These are phyloP conservation scores for Pomatostomus ruficeps DNA, from an alignment of 2,113 vertebrate species.

Conservation along the genomic window DNA sequence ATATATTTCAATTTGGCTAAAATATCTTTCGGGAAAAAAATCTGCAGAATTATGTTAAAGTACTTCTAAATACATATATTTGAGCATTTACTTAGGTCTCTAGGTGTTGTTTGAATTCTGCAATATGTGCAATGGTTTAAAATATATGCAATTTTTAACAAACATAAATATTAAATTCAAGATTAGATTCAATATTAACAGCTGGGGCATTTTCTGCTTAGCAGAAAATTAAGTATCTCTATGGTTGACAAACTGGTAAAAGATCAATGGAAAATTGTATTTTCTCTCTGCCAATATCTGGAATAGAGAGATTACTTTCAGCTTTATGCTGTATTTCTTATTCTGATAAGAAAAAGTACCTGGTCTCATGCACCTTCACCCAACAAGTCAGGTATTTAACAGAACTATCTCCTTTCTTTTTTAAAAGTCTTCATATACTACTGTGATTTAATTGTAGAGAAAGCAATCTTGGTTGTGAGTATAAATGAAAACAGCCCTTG, in stretches of 20 bases:
- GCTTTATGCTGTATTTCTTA: background rate
- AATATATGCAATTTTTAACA: background rate
- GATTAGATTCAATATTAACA: background rate
- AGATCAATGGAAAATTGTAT: slow-evolving; percentile 13
- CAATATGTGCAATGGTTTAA: background rate
- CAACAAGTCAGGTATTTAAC: background rate
- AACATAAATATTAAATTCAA: background rate
- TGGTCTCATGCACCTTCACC: background rate
- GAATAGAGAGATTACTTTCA: background rate
- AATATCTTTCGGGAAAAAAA: background rate
- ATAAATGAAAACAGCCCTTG: background rate
- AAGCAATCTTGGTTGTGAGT: background rate
- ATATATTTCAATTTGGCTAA: background rate
- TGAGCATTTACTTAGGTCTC: background rate
- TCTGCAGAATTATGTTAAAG: background rate
- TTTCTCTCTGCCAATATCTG: background rate
- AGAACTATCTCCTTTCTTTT: background rate
- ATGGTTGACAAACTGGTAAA: background rate
- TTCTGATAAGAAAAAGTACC: background rate
- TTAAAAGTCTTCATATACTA: background rate
- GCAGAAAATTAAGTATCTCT: background rate
- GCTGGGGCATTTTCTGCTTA: background rate
- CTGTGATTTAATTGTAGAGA: background rate
- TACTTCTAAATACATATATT: background rate
- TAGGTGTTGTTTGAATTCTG: background rate